Evolutionary conservation across 2,888 invertebrate genomes (phyloP).

Genomic region (Orthonevra nobilis): DNA sequence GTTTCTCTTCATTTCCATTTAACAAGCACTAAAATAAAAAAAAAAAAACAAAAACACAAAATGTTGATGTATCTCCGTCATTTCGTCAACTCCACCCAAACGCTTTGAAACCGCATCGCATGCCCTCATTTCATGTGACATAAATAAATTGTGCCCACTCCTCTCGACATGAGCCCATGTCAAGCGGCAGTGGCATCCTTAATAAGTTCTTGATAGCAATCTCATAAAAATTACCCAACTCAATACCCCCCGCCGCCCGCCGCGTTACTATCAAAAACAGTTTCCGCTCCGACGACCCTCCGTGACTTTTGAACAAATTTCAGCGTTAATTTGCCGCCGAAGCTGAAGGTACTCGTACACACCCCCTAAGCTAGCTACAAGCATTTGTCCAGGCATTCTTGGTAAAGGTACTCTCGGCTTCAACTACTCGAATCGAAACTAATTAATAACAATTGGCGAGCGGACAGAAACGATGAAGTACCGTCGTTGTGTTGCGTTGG

Average conservation of each 20-base stretch:
- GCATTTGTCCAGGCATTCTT: too few species aligned
- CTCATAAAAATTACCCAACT: slow-evolving; percentile 16
- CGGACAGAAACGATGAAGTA: slow-evolving; percentile 16
- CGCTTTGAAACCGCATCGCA: slow-evolving; percentile 31
- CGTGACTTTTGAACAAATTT: slow-evolving; percentile 37
- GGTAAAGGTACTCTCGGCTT: too few species aligned
- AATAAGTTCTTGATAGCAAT: slow-evolving; percentile 47
- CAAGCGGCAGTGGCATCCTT: slow-evolving; percentile 12
- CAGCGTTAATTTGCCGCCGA: slow-evolving; percentile 38
- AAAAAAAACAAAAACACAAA: too few species aligned
- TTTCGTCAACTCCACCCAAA: slow-evolving; percentile 29
- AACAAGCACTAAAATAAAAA: too few species aligned
- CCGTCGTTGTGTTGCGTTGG: neutral
- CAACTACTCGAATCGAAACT: slow-evolving; percentile 32
- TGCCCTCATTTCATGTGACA: slow-evolving; percentile 52
- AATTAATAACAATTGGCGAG: slow-evolving; percentile 62
- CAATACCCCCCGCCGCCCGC: neutral
- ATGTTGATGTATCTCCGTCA: slow-evolving; percentile 21
- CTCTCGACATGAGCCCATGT: neutral
- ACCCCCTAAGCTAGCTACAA: slow-evolving; percentile 8
- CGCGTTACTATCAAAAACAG: neutral
- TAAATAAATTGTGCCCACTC: slow-evolving; percentile 32
- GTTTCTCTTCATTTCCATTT: too few species aligned
- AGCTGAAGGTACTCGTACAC: slow-evolving; percentile 16
- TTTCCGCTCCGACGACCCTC: slow-evolving; percentile 1